Evolutionary conservation across 2,113 vertebrate species (phyloP).

Genomic region (Gymnogyps californianus): DNA sequence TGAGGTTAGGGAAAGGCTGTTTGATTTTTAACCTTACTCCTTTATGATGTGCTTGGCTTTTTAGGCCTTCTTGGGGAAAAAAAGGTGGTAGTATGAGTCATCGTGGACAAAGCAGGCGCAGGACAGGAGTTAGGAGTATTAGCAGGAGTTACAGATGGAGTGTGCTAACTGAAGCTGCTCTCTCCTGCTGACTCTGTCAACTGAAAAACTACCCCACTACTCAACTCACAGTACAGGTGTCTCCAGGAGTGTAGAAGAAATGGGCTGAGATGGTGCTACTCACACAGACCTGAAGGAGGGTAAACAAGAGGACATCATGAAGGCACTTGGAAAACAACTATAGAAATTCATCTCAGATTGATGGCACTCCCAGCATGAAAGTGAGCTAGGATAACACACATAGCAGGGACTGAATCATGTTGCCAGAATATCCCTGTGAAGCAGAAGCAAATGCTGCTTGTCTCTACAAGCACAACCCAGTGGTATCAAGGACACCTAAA

Average conservation of each 20-base stretch:
- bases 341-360: neutral
- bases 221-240: neutral
- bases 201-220: neutral
- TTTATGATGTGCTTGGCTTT: neutral
- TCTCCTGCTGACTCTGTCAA: neutral
- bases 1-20: neutral
- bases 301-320: neutral
- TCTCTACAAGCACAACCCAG: neutral
- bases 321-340: neutral
- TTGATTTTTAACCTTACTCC: neutral
- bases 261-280: neutral
- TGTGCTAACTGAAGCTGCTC: neutral
- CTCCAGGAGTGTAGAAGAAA: neutral
- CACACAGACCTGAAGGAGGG: neutral
- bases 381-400: neutral
- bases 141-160: neutral
- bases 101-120: neutral
- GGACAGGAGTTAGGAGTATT: neutral
- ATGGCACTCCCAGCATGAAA: neutral
- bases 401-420: neutral
- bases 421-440: neutral
- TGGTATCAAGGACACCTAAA: neutral
- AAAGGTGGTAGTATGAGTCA: rapidly evolving
- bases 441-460: neutral
- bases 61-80: neutral